These are phyloP conservation scores for Marmota flaviventris DNA, from an alignment of 2,113 vertebrate genomes.

Conservation along the genomic window DNA sequence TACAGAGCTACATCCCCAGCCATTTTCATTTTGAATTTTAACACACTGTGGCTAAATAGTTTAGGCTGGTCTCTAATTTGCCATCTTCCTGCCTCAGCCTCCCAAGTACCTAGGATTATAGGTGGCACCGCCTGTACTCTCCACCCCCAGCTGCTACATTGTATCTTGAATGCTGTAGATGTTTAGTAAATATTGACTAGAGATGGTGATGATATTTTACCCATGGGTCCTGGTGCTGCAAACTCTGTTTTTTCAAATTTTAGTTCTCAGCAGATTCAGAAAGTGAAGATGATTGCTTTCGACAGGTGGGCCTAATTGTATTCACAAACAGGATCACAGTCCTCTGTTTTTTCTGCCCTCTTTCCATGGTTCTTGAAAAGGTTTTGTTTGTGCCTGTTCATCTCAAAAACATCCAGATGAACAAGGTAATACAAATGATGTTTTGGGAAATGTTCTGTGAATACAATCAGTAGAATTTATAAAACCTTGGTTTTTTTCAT, in stretches of 20 bases:
- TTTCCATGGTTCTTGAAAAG: not conserved
- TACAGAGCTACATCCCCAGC: no score
- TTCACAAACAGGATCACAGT: not conserved
- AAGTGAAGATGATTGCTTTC: not conserved
- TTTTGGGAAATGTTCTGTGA: not conserved
- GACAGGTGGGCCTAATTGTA: not conserved
- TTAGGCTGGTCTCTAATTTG: no score
- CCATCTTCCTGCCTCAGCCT: no score
- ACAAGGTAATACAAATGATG: not conserved
- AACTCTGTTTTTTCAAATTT: not conserved
- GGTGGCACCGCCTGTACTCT: no score
- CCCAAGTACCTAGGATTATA: no score
- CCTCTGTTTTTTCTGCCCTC: not conserved
- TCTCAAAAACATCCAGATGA: slow-evolving; percentile 2
- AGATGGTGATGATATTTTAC: not conserved
- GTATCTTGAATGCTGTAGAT: not conserved
- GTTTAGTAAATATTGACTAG: not conserved
- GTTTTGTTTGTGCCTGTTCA: not conserved
- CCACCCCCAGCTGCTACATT: no score
- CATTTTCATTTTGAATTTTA: no score
- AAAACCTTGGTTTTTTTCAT: not conserved
- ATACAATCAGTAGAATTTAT: not conserved
- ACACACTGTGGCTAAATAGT: no score
- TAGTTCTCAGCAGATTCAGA: slow-evolving; percentile 17
- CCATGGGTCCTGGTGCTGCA: not conserved